A percentile compares a stretch with the other conserved stretches of the same genome.
phyloP scores from a whole-genome alignment of 2,888 invertebrate species.

The Ligdia adustata region DNA sequence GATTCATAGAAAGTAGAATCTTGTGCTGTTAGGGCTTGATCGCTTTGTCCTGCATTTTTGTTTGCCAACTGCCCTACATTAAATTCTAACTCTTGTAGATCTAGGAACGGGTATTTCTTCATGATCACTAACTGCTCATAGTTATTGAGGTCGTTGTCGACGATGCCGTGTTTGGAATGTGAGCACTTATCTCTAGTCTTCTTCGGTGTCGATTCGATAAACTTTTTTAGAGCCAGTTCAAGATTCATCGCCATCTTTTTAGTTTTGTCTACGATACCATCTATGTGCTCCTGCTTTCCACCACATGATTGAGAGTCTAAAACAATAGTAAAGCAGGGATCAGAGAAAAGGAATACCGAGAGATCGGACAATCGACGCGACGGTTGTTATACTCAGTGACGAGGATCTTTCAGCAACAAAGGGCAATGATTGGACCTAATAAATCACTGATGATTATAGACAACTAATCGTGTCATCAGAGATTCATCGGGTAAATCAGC shows the following conservation, averaged over 20 bases:
- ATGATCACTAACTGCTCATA: conserved; percentile 72
- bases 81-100: conserved; percentile 64
- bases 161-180: conserved; percentile 37
- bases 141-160: conserved; percentile 60
- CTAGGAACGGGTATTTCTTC: conserved; percentile 76
- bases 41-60: conserved; percentile 59
- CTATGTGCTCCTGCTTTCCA: conserved; percentile 28
- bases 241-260: conserved; percentile 52
- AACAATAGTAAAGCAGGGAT: too few species aligned
- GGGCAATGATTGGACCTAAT: too few species aligned
- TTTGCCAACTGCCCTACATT: conserved; percentile 53
- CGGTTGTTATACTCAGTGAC: too few species aligned
- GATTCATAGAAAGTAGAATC: conserved; percentile 60
- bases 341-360: too few species aligned
- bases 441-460: too few species aligned
- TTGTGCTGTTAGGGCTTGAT: conserved; percentile 43
- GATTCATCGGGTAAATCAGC: too few species aligned
- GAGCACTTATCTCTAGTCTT: conserved; percentile 36
- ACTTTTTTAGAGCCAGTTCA: conserved; percentile 47
- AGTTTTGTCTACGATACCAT: conserved; percentile 40
- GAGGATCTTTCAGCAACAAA: too few species aligned
- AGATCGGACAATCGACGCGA: too few species aligned
- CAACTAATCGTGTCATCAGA: too few species aligned
- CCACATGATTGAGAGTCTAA: conserved; percentile 44
- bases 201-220: conserved; percentile 40